These are phyloP conservation scores for Rallus crepitans DNA, from an alignment of 2,797 vertebrate species.

Conservation along the genomic window DNA sequence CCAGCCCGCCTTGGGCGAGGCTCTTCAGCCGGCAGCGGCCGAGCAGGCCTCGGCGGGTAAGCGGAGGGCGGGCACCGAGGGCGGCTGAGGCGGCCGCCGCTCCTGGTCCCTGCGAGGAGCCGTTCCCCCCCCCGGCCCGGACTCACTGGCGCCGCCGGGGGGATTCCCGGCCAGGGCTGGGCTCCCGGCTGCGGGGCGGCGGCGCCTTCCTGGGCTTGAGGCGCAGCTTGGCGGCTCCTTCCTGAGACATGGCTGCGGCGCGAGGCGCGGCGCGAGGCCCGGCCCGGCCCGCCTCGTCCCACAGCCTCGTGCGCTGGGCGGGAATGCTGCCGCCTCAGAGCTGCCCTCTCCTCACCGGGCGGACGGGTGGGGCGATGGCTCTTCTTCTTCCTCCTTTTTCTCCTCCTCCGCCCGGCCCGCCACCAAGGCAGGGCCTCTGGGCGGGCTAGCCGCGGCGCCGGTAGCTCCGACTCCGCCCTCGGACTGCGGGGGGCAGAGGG, in stretches of 20 bases:
- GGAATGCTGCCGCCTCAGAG: background rate
- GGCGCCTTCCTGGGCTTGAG: constrained; percentile 14
- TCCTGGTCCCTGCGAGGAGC: background rate
- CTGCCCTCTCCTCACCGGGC: background rate
- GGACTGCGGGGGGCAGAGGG: background rate
- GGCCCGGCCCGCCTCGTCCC: background rate
- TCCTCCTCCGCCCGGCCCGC: fast-evolving
- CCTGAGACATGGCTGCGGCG: background rate
- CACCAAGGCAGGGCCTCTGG: background rate
- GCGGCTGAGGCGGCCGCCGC: background rate
- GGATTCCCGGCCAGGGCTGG: background rate
- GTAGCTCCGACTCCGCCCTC: background rate
- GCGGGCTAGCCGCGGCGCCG: too few relatives aligned
- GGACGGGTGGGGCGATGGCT: fast-evolving
- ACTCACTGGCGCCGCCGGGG: constrained; percentile 17
- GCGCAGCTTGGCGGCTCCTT: background rate
- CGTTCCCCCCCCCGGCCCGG: background rate
- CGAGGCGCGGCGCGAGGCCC: background rate
- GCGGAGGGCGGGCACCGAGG: too few relatives aligned
- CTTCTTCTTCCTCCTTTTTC: background rate
- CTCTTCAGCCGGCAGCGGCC: background rate
- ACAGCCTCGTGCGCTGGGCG: background rate
- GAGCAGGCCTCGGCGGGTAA: too few relatives aligned
- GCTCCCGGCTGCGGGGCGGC: background rate
- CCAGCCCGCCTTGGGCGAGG: background rate